Evolutionary conservation across 2,888 invertebrate genomes (phyloP), one percentile per base, ranked within the genome.

Genomic region (Poecilus cupreus): DNA sequence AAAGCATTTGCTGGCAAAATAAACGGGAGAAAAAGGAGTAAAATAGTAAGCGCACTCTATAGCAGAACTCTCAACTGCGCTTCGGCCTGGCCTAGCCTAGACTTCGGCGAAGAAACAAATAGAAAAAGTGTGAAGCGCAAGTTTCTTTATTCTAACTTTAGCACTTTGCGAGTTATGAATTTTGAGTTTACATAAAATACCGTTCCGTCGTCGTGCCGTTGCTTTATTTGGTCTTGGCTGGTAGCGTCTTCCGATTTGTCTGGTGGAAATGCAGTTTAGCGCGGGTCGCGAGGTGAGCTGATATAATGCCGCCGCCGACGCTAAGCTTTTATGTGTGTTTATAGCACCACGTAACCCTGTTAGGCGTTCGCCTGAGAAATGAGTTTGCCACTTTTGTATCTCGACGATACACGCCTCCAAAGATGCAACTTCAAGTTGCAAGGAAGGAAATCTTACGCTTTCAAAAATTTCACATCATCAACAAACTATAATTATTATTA

Each of bases 121-220:
- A 51, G 75, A 51, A 75, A 75, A 75, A 75, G 46, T 75, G 32
- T 54, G 13, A 49, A 51, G 24, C 20, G 80, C 57, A 82, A 82
- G 81, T 82, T 82, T 82, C 82, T 82, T 82, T 83, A 82, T 83
- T 81, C 83, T 70, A 82, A 82, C 79, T 83, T 83, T 83, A 83
- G 82, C 79, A 82, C 82, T 83, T 83, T 80, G 82, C 72, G 74
- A 81, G 82, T 83, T 83, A 82, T 82, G 83, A 82, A 83, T 82
- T 83, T 82, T 82, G 82, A 83, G 82, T 83, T 81, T 83, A 82
- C 80, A 82, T 82, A 82, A 82, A 64, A 76, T 70, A 80, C 18
- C 46, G 78, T 78, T 75, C 49, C 75, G 75, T 18, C 51, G 49
- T 24, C 37, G 26, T 8, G 51, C 11, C 26, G 49, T 75, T 51